Base-by-base conservation (phyloP, 2,113 vertebrate species). In the Lates calcarifer region DNA sequence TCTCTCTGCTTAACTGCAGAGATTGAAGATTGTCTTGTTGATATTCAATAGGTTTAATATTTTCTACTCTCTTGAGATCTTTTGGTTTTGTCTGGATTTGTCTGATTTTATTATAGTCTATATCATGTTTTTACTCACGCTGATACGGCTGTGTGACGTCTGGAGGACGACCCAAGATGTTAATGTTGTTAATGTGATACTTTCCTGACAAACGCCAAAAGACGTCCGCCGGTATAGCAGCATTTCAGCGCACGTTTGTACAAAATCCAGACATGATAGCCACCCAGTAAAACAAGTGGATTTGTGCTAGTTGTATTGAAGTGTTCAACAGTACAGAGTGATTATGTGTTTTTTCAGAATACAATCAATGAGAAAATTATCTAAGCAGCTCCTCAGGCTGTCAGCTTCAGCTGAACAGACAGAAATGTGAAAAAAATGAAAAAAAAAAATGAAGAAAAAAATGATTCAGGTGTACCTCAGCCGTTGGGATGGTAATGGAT, bases 11-110 rank as follows among this genome's bases (percentile, higher is more conserved):
- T 60, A 0, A 39, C 67, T 71, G 91, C 91, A 92, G 94, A 95
- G 93, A 89, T 77, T 77, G 73, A 92, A 78, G 77, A 92, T 90
- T 88, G 85, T 93, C 91, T 94, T 95, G 94, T 95, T 95, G 93
- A 94, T 94, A 94, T 94, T 95, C 94, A 94, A 94, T 93, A 94
- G 88, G 84, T 94, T 94, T 83, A 80, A 93, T 92, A 93, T 93
- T 93, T 94, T 93, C 89, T 93, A 92, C 86, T 93, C 86, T 90
- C 84, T 92, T 75, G 82, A 81, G 87, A 83, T 91, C 79, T 75
- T 91, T 88, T 78, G 71, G 60, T 90, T 83, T 90, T 88, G 78
- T 92, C 74, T 91, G 68, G 77, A 85, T 83, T 58, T 87, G 82
- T 79, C 79, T 68, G 69, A 73, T 81, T 85, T 82, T 88, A 87